These are phyloP conservation scores for Oriolus oriolus DNA, from an alignment of 2,113 vertebrate genomes.

Conservation along the genomic window DNA sequence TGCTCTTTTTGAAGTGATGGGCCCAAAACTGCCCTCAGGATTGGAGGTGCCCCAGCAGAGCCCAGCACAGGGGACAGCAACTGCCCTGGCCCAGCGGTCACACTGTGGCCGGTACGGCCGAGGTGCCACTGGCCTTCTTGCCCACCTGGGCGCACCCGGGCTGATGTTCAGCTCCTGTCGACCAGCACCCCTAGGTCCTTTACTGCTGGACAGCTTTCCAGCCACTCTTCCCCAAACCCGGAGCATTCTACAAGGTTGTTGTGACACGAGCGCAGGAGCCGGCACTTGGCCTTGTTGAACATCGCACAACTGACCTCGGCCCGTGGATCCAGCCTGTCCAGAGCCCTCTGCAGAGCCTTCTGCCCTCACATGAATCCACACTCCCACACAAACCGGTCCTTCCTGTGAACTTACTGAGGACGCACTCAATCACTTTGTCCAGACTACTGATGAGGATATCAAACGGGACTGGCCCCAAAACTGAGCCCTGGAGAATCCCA, in stretches of 20 bases:
- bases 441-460: neutral
- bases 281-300: neutral
- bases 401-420: neutral
- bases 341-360: neutral
- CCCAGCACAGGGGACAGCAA: neutral
- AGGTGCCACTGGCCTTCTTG: neutral
- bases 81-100: neutral
- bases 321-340: neutral
- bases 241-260: no score
- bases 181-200: neutral
- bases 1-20: neutral
- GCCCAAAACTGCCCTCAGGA: neutral
- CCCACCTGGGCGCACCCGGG: neutral
- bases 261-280: no score
- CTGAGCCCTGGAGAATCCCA: neutral
- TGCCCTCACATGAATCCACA: neutral
- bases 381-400: neutral
- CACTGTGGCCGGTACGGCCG: neutral
- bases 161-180: neutral
- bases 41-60: neutral
- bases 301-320: neutral
- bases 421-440: neutral
- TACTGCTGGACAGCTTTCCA: neutral
- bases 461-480: neutral
- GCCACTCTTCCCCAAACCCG: neutral